These are phyloP conservation scores for Cnemophilus loriae DNA, from an alignment of 2,113 vertebrate genomes.

Conservation along the genomic window DNA sequence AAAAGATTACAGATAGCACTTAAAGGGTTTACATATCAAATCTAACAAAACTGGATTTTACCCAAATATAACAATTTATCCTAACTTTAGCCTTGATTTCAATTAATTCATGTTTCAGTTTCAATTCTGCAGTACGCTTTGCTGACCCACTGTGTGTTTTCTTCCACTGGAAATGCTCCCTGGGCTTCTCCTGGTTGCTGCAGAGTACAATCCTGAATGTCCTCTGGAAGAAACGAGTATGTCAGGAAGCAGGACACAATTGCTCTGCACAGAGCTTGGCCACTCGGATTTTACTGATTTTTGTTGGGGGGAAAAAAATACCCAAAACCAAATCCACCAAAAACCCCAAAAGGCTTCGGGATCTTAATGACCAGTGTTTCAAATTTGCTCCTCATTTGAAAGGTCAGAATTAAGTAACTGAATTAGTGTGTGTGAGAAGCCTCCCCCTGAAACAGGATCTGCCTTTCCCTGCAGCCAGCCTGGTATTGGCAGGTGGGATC, in stretches of 20 bases:
- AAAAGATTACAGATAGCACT: background rate
- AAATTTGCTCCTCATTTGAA: conserved; percentile 12
- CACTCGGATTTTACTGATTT: background rate
- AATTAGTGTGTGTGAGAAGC: background rate
- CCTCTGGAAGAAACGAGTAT: background rate
- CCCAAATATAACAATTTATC: background rate
- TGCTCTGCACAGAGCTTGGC: background rate
- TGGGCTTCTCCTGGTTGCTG: background rate
- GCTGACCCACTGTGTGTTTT: background rate
- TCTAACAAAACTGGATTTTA: background rate
- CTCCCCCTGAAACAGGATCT: conserved; percentile 27
- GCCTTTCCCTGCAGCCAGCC: background rate
- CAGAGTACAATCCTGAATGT: background rate
- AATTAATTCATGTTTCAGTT: background rate
- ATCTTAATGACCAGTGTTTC: background rate
- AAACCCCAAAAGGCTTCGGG: background rate
- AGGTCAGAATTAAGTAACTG: conserved; percentile 38
- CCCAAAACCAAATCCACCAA: background rate
- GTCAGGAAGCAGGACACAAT: background rate
- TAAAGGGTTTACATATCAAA: background rate
- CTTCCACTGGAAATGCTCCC: background rate
- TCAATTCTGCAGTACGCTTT: background rate
- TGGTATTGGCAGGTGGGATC: conserved; percentile 14
- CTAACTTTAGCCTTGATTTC: background rate
- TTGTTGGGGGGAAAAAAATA: rapidly evolving